These are phyloP conservation scores for Craniophora ligustri DNA, from an alignment of 2,888 invertebrate genomes.

Conservation along the genomic window DNA sequence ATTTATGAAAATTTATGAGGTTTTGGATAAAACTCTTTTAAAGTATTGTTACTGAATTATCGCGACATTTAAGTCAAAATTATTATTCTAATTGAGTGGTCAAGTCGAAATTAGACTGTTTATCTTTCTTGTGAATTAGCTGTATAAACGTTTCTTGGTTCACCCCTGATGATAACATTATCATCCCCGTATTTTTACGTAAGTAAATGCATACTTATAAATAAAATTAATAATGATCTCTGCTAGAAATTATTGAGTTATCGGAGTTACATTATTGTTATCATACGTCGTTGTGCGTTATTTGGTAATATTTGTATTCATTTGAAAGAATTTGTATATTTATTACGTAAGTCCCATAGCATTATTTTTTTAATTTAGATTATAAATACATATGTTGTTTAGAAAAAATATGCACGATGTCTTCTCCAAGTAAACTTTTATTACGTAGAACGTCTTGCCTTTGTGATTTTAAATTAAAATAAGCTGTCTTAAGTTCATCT, in stretches of 20 bases:
- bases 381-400: background rate
- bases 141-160: conserved; percentile 30
- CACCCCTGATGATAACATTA: conserved; percentile 30
- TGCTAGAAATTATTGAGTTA: conserved; percentile 17
- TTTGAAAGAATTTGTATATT: conserved; percentile 1
- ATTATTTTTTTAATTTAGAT: background rate
- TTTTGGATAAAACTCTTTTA: conserved; percentile 17
- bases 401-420: conserved; percentile 5
- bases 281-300: background rate
- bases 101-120: conserved; percentile 60
- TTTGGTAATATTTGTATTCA: conserved; percentile 14
- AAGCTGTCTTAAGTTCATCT: conserved; percentile 66
- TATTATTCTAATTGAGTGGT: conserved; percentile 60
- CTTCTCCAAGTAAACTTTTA: too few relatives aligned
- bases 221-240: conserved; percentile 9
- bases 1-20: conserved; percentile 21
- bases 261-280: conserved; percentile 15
- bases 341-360: background rate
- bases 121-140: conserved; percentile 60
- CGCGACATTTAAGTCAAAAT: conserved; percentile 39
- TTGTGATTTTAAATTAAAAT: conserved; percentile 66
- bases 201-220: conserved; percentile 58
- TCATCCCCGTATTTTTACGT: conserved; percentile 60
- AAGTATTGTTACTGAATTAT: conserved; percentile 16
- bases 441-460: conserved; percentile 4